Evolutionary conservation across 2,888 invertebrate genomes (phyloP).

Genomic region (Anagyrus pseudococci): DNA sequence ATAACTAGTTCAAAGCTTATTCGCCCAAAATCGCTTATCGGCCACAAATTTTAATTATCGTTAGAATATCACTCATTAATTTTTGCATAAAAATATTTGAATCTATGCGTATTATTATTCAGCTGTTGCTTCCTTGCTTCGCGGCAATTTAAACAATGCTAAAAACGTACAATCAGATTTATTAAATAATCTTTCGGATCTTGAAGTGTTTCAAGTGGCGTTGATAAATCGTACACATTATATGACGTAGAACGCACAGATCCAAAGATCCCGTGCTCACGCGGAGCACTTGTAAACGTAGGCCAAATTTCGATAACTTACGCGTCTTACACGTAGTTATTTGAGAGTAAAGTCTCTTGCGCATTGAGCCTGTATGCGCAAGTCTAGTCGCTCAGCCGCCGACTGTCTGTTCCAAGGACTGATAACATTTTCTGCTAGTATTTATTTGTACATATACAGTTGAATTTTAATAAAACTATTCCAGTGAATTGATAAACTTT

Average conservation of each 20-base stretch:
- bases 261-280: slow-evolving; percentile 32
- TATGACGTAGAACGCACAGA: slow-evolving; percentile 32
- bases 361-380: slow-evolving; percentile 29
- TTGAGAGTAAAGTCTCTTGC: slow-evolving; percentile 12
- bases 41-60: slow-evolving; percentile 5
- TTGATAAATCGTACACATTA: slow-evolving; percentile 21
- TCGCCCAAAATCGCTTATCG: slow-evolving; percentile 1
- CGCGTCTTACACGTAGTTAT: slow-evolving; percentile 6
- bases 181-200: slow-evolving; percentile 22
- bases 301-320: slow-evolving; percentile 22
- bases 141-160: neutral
- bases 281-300: slow-evolving; percentile 24
- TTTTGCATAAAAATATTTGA: slow-evolving; percentile 1
- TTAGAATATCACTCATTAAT: neutral
- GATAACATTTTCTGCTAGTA: neutral
- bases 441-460: too few relatives aligned
- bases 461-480: too few relatives aligned
- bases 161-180: slow-evolving; percentile 5
- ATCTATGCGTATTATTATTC: neutral
- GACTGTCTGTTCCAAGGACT: slow-evolving; percentile 12
- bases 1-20: slow-evolving; percentile 3
- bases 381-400: slow-evolving; percentile 32
- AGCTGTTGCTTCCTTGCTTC: neutral
- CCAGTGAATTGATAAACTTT: too few relatives aligned
- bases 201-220: slow-evolving; percentile 13